These are phyloP conservation scores for Gobius niger DNA, from an alignment of 2,113 vertebrate species.

Conservation along the genomic window DNA sequence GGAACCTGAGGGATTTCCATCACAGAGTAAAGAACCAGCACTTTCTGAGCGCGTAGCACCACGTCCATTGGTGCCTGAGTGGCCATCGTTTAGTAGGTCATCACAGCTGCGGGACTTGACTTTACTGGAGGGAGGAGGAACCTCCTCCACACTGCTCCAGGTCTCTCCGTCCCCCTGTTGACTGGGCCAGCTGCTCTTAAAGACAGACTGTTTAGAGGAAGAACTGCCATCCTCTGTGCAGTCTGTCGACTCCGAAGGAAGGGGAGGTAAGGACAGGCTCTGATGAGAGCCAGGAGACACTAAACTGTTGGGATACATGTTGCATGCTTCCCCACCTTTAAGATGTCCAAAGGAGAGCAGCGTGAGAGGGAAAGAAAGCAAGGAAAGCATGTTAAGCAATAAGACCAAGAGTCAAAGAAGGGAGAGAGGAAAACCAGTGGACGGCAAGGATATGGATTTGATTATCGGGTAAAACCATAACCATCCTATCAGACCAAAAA, in stretches of 20 bases:
- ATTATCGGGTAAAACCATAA: slow-evolving; percentile 13
- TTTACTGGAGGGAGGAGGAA: slow-evolving; percentile 73
- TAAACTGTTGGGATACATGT: slow-evolving; percentile 84
- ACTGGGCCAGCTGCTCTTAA: slow-evolving; percentile 88
- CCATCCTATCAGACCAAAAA: neutral
- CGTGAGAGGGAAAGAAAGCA: slow-evolving; percentile 91
- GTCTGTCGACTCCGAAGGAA: slow-evolving; percentile 74
- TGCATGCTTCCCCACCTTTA: slow-evolving; percentile 94
- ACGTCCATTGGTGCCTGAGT: slow-evolving; percentile 62
- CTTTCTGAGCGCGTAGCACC: slow-evolving; percentile 86
- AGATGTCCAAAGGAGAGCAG: slow-evolving; percentile 84
- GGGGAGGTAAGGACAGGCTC: slow-evolving; percentile 78
- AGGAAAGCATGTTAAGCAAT: slow-evolving; percentile 85
- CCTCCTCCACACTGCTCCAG: slow-evolving; percentile 89
- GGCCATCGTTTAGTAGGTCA: slow-evolving; percentile 83
- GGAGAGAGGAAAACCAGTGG: slow-evolving; percentile 7
- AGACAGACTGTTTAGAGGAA: slow-evolving; percentile 84
- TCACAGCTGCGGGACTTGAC: slow-evolving; percentile 89
- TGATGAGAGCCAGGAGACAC: slow-evolving; percentile 82
- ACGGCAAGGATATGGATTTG: slow-evolving; percentile 10
- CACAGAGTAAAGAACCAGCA: slow-evolving; percentile 84
- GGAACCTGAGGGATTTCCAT: slow-evolving; percentile 74
- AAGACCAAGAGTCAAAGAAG: slow-evolving; percentile 52
- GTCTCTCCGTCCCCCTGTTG: slow-evolving; percentile 83
- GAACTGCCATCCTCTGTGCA: slow-evolving; percentile 78